Conservation (phyloP, 1,140 invertebrate species). For the Acromyrmex heyeri region DNA sequence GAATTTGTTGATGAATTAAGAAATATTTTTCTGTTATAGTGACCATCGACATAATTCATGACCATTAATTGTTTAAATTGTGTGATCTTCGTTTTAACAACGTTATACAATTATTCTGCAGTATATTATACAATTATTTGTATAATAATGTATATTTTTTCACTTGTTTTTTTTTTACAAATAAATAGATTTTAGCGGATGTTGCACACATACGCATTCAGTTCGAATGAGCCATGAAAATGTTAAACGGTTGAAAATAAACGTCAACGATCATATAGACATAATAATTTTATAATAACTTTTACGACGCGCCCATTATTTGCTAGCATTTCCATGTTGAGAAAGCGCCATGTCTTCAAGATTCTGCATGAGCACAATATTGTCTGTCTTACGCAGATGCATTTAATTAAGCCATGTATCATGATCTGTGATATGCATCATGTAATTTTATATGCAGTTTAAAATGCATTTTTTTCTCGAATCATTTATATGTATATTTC, state of each 20-base stretch:
- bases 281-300: constrained; percentile 72
- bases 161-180: not conserved
- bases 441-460: not conserved
- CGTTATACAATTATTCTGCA: not conserved
- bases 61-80: not conserved
- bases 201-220: not conserved
- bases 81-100: not conserved
- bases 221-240: constrained; percentile 52
- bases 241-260: constrained; percentile 68
- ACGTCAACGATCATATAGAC: constrained; percentile 51
- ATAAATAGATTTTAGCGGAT: not conserved
- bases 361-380: constrained; percentile 44
- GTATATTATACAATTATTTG: not conserved
- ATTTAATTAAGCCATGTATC: constrained; percentile 68
- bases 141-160: not conserved
- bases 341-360: constrained; percentile 31
- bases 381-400: constrained; percentile 60
- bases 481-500: not conserved
- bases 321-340: constrained; percentile 48
- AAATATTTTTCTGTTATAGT: not conserved
- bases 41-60: not conserved
- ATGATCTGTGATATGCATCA: not conserved
- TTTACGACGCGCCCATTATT: constrained; percentile 66
- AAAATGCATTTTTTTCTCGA: not conserved
- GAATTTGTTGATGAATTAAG: not conserved